Percentiles rank a stretch among this genome's conserved stretches.
Conservation (phyloP, 2,113 vertebrate species). For the Albula goreensis region DNA sequence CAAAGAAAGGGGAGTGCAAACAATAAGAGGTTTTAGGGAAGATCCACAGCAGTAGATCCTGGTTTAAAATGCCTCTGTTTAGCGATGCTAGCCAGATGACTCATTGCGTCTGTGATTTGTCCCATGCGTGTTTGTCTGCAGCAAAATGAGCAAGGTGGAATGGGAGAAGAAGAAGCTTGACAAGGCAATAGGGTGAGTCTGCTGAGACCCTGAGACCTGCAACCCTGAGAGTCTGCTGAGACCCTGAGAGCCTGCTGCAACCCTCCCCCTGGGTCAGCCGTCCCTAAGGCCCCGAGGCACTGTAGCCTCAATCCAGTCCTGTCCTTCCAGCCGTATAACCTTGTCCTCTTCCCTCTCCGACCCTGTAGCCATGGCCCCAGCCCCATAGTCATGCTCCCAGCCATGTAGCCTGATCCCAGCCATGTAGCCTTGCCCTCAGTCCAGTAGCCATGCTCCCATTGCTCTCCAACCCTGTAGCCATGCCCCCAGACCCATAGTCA, state of each 20-base stretch:
- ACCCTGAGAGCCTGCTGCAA: background rate
- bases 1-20: too few species aligned
- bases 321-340: background rate
- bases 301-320: background rate
- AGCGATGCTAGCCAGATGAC: background rate
- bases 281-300: background rate
- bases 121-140: conserved; percentile 52
- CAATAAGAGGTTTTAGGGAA: too few species aligned
- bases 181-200: conserved; percentile 92
- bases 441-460: too few species aligned
- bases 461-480: background rate
- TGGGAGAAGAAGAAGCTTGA: conserved; percentile 93
- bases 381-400: too few species aligned
- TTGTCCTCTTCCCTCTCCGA: background rate
- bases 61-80: background rate
- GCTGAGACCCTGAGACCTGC: background rate
- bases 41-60: background rate
- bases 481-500: background rate
- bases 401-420: background rate
- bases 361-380: background rate
- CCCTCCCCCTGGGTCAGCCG: background rate
- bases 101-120: conserved; percentile 31
- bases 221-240: too few species aligned
- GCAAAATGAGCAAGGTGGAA: conserved; percentile 85
- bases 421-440: background rate